A percentile compares a stretch with the other conserved stretches of the same genome.
Evolutionary conservation across 2,113 vertebrate genomes (phyloP).

Genomic region (Chascanopsetta lugubris): DNA sequence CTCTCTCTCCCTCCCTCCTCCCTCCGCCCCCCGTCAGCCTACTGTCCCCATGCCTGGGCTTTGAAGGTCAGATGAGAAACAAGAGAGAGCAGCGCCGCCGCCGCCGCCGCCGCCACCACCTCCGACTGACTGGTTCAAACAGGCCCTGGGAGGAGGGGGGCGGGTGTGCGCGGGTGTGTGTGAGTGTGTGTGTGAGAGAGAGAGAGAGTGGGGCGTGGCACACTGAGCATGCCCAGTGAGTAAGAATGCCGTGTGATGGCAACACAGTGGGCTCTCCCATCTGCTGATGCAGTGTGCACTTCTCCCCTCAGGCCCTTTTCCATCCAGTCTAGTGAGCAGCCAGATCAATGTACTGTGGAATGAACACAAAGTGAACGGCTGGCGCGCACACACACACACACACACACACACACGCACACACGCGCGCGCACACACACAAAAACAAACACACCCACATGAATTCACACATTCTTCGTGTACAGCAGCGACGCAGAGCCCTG

Average conservation of each 20-base stretch:
- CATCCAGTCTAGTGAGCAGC: constrained; percentile 89
- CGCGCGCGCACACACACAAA: too few relatives aligned
- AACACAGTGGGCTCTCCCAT: constrained; percentile 85
- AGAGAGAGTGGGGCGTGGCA: constrained; percentile 66
- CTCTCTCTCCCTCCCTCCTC: constrained; percentile 33
- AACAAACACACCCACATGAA: constrained; percentile 12
- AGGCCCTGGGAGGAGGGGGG: constrained; percentile 51
- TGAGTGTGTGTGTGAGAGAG: neutral
- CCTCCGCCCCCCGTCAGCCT: constrained; percentile 42
- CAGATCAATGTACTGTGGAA: constrained; percentile 87
- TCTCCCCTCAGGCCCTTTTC: constrained; percentile 80
- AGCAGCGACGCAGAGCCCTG: constrained; percentile 34
- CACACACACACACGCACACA: constrained; percentile 54
- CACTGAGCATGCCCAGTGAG: constrained; percentile 84
- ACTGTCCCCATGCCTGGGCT: constrained; percentile 57
- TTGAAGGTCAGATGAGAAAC: constrained; percentile 77
- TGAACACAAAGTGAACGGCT: constrained; percentile 74
- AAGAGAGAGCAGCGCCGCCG: constrained; percentile 36
- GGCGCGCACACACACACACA: constrained; percentile 59
- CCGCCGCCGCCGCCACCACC: constrained; percentile 24
- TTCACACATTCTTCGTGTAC: constrained; percentile 57
- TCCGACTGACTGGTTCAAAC: constrained; percentile 75
- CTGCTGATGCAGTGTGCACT: constrained; percentile 81
- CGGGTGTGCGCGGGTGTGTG: neutral
- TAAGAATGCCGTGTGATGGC: constrained; percentile 82